Base-by-base conservation (phyloP, 2,113 vertebrate species). In the Ifrita kowaldi region DNA sequence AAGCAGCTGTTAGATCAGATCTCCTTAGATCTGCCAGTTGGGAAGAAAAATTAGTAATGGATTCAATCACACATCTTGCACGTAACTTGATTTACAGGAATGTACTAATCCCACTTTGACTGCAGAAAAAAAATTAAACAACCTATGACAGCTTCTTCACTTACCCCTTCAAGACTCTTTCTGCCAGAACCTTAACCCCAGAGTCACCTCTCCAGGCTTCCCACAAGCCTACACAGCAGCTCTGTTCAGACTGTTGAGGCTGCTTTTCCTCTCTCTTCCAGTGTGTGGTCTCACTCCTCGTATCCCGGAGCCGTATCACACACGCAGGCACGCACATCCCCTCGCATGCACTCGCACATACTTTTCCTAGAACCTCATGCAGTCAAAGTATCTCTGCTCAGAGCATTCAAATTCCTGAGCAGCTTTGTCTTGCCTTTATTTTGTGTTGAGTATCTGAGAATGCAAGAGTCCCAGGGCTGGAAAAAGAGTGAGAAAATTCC, bases 101-200 rank as follows among this genome's bases (percentile, higher is more conserved):
- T 16, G 69, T 44, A 50, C 32, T 81, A 95, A 87, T 53, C 19
- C 8, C 4, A 1, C 56, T 75, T 26, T 57, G 79, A 73, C 63
- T 2, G 1, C 23, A 63, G 56, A 14, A 91, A 80, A 80, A 81
- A 75, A 50, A 24, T 30, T 49, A 28, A 89, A 42, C 23, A 59
- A 60, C 16, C 49, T 87, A 16, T 55, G 87, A 84, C 82, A 83
- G 57, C 44, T 93, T 87, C 81, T 76, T 95, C 65, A 53, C 70
- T 94, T 87, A 91, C 49, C 26, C 60, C 11, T 82, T 64, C 70
- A 69, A 85, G 74, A 79, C 7, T 65, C 12, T 59, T 84, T 57
- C 74, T 94, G 70, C 57, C 93, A 93, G 78, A 76, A 65, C 19
- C 20, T 87, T 75, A 76, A 93, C 82, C 82, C 87, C 87, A 68